These are phyloP conservation scores for Agapornis roseicollis DNA, from an alignment of 2,113 vertebrate genomes.

Conservation along the genomic window DNA sequence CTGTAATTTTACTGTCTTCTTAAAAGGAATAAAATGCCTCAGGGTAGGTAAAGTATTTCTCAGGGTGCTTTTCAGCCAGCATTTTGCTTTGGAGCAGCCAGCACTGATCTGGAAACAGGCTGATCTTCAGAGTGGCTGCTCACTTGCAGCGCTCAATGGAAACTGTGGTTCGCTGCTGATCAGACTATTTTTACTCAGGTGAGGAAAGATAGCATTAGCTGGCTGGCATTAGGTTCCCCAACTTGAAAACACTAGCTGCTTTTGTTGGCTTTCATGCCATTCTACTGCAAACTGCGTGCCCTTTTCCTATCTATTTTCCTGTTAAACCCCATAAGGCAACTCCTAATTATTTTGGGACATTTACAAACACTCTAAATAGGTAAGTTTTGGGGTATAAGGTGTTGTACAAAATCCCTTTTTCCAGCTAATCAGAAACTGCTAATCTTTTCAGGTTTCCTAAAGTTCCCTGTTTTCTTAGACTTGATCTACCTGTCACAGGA, in stretches of 20 bases:
- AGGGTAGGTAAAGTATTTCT: neutral
- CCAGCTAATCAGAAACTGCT: neutral
- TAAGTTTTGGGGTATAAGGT: neutral
- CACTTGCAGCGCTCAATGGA: neutral
- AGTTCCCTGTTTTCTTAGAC: neutral
- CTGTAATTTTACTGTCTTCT: neutral
- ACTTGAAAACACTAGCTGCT: neutral
- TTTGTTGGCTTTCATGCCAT: neutral
- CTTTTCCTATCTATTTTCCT: neutral
- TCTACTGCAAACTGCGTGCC: neutral
- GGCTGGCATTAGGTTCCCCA: neutral
- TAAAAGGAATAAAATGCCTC: neutral
- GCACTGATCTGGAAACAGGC: neutral
- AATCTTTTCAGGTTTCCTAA: neutral
- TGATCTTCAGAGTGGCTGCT: neutral
- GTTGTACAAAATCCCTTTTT: neutral
- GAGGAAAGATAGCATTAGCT: neutral
- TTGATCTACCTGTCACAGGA: neutral
- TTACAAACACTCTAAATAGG: neutral
- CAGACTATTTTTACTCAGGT: neutral
- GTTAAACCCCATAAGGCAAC: neutral
- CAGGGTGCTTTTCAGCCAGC: neutral
- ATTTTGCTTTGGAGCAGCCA: neutral
- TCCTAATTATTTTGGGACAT: neutral
- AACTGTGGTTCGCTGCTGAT: neutral